Evolutionary conservation across 2,797 vertebrate genomes (phyloP).

Genomic region (Sebastes diaconus): DNA sequence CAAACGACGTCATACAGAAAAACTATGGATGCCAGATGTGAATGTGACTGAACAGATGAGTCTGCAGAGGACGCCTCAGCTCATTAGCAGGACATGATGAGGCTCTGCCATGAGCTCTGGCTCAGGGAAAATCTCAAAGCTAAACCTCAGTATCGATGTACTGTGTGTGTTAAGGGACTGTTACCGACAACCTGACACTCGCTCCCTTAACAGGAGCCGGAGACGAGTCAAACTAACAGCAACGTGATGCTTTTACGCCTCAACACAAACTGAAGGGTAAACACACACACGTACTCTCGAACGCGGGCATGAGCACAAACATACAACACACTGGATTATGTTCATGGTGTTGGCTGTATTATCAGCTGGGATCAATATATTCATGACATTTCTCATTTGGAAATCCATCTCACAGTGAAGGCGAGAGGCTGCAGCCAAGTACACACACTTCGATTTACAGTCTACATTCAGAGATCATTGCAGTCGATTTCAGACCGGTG

Average conservation of each 20-base stretch:
- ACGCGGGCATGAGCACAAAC: constrained; percentile 39
- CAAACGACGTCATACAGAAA: neutral
- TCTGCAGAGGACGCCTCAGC: constrained; percentile 31
- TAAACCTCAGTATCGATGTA: constrained; percentile 57
- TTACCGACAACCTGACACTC: constrained; percentile 40
- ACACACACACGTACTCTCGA: constrained; percentile 29
- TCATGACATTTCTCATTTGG: constrained; percentile 66
- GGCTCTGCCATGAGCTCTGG: constrained; percentile 37
- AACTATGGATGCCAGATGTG: constrained; percentile 8
- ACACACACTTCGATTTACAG: constrained; percentile 47
- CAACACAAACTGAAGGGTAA: constrained; percentile 29
- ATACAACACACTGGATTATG: constrained; percentile 57
- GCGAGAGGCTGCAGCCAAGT: constrained; percentile 45
- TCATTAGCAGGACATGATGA: constrained; percentile 63
- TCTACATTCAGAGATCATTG: constrained; percentile 62
- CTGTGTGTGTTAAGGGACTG: constrained; percentile 63
- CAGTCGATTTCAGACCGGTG: constrained; percentile 52
- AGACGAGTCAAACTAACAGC: constrained; percentile 42
- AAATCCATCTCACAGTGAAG: constrained; percentile 67
- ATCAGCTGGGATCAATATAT: constrained; percentile 70
- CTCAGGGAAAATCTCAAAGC: constrained; percentile 53
- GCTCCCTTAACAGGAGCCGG: constrained; percentile 11
- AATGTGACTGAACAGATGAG: constrained; percentile 13
- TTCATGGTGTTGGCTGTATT: constrained; percentile 53
- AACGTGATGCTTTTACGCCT: constrained; percentile 28